Evolutionary conservation across 2,797 vertebrate species (phyloP).

Genomic region (Sus cebifrons): DNA sequence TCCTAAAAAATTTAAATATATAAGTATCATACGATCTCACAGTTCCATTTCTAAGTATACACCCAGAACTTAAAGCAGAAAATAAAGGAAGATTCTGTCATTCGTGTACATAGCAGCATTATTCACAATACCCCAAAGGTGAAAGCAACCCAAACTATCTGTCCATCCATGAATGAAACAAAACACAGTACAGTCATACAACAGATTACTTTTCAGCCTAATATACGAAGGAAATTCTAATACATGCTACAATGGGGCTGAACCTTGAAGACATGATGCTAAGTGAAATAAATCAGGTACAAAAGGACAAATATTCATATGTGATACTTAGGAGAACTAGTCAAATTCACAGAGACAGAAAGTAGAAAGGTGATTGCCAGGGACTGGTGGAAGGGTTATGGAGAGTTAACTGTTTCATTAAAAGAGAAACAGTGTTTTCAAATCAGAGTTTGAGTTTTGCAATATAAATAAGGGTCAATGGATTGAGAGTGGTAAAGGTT

Average conservation of each 20-base stretch:
- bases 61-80: background rate
- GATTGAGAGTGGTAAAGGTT: background rate
- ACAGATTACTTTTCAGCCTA: background rate
- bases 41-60: background rate
- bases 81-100: background rate
- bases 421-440: background rate
- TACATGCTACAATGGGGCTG: background rate
- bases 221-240: background rate
- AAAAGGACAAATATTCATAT: background rate
- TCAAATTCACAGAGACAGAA: background rate
- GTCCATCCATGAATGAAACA: background rate
- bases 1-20: background rate
- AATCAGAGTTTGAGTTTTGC: background rate
- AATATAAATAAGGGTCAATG: background rate
- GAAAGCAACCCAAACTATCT: background rate
- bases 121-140: background rate
- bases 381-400: background rate
- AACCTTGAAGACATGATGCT: background rate
- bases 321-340: background rate
- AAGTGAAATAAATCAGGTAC: conserved; percentile 1
- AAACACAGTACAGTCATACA: background rate
- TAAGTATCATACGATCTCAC: background rate
- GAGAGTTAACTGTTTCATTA: background rate
- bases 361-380: background rate
- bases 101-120: background rate